A percentile compares a stretch with the other conserved stretches of the same genome.
phyloP scores from a whole-genome alignment of 2,113 vertebrate genomes.

The Salvelinus fontinalis region DNA sequence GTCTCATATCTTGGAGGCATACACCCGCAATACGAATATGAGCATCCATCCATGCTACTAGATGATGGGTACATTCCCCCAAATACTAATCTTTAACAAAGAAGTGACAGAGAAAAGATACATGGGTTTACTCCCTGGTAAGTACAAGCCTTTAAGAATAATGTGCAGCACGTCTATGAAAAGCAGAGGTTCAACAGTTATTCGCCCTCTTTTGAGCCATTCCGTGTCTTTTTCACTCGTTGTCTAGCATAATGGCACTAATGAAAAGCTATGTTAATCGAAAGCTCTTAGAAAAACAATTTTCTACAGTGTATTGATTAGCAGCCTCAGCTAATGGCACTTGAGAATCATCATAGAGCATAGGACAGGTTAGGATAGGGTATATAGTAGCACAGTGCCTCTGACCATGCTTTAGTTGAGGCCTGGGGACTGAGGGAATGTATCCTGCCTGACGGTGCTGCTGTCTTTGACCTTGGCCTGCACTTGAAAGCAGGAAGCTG shows the following conservation, averaged over 20 bases:
- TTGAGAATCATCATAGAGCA: slow-evolving; percentile 47
- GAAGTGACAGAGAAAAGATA: no score
- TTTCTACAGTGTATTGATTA: slow-evolving; percentile 69
- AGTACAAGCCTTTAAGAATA: no score
- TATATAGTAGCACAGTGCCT: slow-evolving; percentile 50
- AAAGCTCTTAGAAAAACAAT: slow-evolving; percentile 44
- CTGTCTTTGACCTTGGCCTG: slow-evolving; percentile 69
- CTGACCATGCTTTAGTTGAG: slow-evolving; percentile 66
- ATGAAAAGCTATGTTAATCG: slow-evolving; percentile 69
- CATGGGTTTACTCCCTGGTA: no score
- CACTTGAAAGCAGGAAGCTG: slow-evolving; percentile 74
- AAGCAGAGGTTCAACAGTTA: neutral
- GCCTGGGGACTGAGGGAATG: slow-evolving; percentile 59
- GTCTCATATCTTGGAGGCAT: slow-evolving; percentile 20
- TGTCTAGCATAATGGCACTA: slow-evolving; percentile 57
- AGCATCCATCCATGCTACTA: slow-evolving; percentile 6
- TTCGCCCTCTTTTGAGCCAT: slow-evolving; percentile 26
- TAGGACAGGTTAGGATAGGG: slow-evolving; percentile 17
- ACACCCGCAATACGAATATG: slow-evolving; percentile 37
- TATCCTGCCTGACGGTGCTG: slow-evolving; percentile 58
- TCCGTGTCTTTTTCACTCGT: slow-evolving; percentile 59
- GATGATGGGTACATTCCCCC: no score
- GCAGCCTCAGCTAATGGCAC: slow-evolving; percentile 62
- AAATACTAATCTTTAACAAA: no score
- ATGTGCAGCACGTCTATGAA: no score